These are phyloP conservation scores for Passer domesticus DNA, from an alignment of 2,113 vertebrate species.

Conservation along the genomic window DNA sequence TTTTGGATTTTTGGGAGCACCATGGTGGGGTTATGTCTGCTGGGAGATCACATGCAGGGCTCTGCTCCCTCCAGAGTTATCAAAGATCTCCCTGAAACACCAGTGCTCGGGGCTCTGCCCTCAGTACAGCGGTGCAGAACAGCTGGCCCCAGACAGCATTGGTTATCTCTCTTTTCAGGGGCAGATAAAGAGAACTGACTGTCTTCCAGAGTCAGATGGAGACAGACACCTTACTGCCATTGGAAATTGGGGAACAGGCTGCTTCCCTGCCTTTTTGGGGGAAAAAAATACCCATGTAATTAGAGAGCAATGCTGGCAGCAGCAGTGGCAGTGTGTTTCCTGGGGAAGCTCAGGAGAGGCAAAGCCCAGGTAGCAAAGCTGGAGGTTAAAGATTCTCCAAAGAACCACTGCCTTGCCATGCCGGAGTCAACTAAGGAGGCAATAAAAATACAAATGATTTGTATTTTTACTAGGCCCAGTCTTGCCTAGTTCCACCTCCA, in stretches of 20 bases:
- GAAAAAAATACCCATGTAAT: fast-evolving
- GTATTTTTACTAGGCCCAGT: background rate
- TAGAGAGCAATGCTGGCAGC: background rate
- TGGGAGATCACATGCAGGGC: background rate
- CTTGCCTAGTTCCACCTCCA: background rate
- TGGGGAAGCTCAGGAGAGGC: background rate
- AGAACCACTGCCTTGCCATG: background rate
- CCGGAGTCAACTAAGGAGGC: background rate
- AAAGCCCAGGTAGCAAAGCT: background rate
- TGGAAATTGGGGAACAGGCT: background rate
- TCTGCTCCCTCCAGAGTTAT: background rate
- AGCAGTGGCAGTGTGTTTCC: fast-evolving
- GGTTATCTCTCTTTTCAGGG: background rate
- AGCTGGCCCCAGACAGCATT: background rate
- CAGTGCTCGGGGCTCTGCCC: background rate
- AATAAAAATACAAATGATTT: background rate
- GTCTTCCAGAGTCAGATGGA: background rate
- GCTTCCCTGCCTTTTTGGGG: background rate
- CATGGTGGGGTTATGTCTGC: background rate
- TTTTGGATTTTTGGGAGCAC: fast-evolving
- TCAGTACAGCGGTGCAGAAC: fast-evolving
- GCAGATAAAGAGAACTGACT: background rate
- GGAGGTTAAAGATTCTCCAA: background rate
- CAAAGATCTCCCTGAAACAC: background rate
- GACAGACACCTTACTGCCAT: background rate